phyloP scores from a whole-genome alignment of 1,140 invertebrate genomes.

The Halesus radiatus region DNA sequence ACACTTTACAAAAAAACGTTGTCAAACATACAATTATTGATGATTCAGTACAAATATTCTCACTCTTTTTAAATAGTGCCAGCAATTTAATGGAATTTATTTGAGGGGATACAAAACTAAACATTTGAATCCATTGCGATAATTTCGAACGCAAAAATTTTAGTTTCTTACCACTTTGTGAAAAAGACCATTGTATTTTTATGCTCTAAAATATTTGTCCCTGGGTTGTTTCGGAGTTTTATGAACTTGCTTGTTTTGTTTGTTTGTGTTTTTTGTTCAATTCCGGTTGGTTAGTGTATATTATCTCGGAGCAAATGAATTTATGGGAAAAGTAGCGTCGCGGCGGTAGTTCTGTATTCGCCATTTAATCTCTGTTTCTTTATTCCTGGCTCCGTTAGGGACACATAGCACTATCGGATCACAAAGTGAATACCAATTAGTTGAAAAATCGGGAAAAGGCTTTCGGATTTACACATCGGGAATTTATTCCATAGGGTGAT shows the following conservation, averaged over 20 bases:
- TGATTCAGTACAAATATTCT: no score
- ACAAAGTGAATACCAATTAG: constrained; percentile 56
- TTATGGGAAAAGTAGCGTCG: constrained; percentile 42
- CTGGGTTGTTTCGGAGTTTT: not conserved
- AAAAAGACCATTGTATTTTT: not conserved
- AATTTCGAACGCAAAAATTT: constrained; percentile 28
- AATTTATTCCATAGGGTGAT: not conserved
- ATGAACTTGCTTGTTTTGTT: not conserved
- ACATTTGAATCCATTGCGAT: not conserved
- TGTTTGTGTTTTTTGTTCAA: not conserved
- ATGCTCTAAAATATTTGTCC: not conserved
- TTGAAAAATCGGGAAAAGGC: constrained; percentile 40
- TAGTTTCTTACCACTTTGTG: not conserved
- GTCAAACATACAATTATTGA: not conserved
- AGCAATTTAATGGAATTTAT: not conserved
- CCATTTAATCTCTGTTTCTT: constrained; percentile 53
- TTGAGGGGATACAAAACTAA: not conserved
- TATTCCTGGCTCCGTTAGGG: constrained; percentile 49
- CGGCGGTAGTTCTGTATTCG: constrained; percentile 39
- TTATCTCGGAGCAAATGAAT: constrained; percentile 52
- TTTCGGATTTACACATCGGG: not conserved
- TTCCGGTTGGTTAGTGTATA: constrained; percentile 35
- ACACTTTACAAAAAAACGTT: not conserved
- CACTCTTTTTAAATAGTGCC: not conserved
- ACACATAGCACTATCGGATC: constrained; percentile 45